These are phyloP conservation scores for Coregonus suidteri DNA, from an alignment of 2,797 vertebrate species.

Conservation along the genomic window DNA sequence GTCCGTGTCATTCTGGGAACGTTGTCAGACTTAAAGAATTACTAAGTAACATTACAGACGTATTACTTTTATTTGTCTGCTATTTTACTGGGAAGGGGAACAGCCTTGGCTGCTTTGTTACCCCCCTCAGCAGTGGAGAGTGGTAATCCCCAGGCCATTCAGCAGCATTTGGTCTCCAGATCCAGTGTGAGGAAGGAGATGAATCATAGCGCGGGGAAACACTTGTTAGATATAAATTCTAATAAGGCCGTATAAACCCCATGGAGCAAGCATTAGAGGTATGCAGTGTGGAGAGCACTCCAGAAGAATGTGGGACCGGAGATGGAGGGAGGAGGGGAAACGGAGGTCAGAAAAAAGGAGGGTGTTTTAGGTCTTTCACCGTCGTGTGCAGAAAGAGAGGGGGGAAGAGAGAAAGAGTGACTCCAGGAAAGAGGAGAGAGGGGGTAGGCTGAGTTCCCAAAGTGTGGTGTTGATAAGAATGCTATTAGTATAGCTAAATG, in stretches of 20 bases:
- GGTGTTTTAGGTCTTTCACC: not conserved
- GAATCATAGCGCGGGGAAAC: conserved; percentile 56
- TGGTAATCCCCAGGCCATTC: conserved; percentile 42
- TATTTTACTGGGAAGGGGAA: conserved; percentile 5
- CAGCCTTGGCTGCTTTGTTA: conserved; percentile 16
- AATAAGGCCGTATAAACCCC: conserved; percentile 55
- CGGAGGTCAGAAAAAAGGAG: conserved; percentile 42
- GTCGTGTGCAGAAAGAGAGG: not conserved
- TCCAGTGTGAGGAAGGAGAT: conserved; percentile 40
- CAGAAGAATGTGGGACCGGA: conserved; percentile 43
- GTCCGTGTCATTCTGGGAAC: conserved; percentile 36
- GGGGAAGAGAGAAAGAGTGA: not conserved
- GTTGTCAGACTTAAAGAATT: conserved; percentile 33
- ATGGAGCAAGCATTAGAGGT: conserved; percentile 49
- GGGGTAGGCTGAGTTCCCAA: not conserved
- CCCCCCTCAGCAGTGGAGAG: conserved; percentile 3
- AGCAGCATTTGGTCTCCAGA: conserved; percentile 33
- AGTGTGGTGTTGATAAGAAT: not conserved
- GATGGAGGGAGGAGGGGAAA: conserved; percentile 39
- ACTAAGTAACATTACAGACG: conserved; percentile 37
- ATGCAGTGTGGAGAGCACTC: conserved; percentile 36
- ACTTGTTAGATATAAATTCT: conserved; percentile 60
- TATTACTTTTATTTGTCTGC: conserved; percentile 31
- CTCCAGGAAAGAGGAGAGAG: not conserved
- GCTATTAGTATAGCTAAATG: not conserved